Evolutionary conservation across 2,888 invertebrate species (phyloP).

Genomic region (Hirtodrosophila duncani): DNA sequence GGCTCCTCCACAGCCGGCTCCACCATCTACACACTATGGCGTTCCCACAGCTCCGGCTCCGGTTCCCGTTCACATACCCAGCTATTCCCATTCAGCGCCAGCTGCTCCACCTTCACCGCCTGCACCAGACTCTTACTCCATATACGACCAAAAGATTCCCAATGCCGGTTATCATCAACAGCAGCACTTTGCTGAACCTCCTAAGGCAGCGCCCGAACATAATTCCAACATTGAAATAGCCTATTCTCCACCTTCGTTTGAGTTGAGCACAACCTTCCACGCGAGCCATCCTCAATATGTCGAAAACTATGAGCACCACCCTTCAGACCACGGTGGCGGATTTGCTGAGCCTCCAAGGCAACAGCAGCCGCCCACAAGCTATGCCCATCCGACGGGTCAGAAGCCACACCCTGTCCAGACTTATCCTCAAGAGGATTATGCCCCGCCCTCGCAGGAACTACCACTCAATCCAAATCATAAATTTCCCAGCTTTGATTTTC

Average conservation of each 20-base stretch:
- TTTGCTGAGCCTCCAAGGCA: conserved; percentile 58
- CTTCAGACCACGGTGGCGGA: conserved; percentile 28
- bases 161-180: conserved; percentile 64
- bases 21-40: conserved; percentile 49
- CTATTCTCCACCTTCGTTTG: conserved; percentile 72
- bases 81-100: conserved; percentile 19
- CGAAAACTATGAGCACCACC: conserved; percentile 33
- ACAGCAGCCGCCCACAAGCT: conserved; percentile 19
- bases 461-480: conserved; percentile 73
- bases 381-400: conserved; percentile 26
- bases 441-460: conserved; percentile 68
- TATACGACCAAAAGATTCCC: conserved; percentile 64
- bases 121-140: conserved; percentile 46
- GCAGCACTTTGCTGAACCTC: conserved; percentile 72
- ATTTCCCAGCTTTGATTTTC: conserved; percentile 74
- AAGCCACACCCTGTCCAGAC: conserved; percentile 23
- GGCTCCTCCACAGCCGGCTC: not conserved
- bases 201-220: conserved; percentile 29
- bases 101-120: conserved; percentile 14
- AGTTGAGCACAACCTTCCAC: conserved; percentile 60
- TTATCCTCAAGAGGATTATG: conserved; percentile 53
- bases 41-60: conserved; percentile 39
- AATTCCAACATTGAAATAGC: conserved; percentile 61
- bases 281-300: conserved; percentile 30
- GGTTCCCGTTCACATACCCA: conserved; percentile 11